Evolutionary conservation across 2,113 vertebrate genomes (phyloP).

Genomic region (Spea multiplicata): DNA sequence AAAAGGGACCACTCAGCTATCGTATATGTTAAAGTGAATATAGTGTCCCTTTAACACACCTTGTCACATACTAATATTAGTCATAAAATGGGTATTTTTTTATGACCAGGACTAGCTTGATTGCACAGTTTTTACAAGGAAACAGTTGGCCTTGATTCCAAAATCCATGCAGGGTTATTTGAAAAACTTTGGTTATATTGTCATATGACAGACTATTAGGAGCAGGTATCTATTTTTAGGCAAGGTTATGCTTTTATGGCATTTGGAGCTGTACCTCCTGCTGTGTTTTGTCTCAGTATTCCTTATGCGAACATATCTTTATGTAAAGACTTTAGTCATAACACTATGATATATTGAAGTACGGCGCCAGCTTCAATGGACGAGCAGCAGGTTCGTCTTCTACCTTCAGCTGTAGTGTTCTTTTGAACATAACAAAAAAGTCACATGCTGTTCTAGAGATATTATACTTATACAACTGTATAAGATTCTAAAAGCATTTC

Average conservation of each 20-base stretch:
- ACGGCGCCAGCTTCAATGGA: not conserved
- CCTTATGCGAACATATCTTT: not conserved
- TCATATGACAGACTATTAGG: not conserved
- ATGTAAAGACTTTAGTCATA: not conserved
- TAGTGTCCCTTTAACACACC: too few relatives aligned
- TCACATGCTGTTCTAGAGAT: not conserved
- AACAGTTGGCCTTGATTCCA: not conserved
- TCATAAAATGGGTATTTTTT: too few relatives aligned
- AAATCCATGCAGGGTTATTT: not conserved
- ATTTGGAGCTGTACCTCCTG: not conserved
- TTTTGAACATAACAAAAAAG: not conserved
- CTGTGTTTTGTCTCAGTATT: not conserved
- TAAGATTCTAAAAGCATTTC: not conserved
- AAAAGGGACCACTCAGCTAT: too few relatives aligned
- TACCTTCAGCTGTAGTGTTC: not conserved
- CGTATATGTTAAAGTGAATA: too few relatives aligned
- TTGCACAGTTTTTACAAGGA: too few relatives aligned
- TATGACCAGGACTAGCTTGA: too few relatives aligned
- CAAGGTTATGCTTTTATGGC: not conserved
- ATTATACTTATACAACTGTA: not conserved
- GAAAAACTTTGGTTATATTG: not conserved
- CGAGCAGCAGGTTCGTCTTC: not conserved
- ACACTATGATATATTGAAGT: not conserved
- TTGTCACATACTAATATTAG: too few relatives aligned
- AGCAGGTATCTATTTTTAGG: not conserved